phyloP scores from a whole-genome alignment of 2,797 vertebrate genomes.

The Helicolenus hilgendorfi region DNA sequence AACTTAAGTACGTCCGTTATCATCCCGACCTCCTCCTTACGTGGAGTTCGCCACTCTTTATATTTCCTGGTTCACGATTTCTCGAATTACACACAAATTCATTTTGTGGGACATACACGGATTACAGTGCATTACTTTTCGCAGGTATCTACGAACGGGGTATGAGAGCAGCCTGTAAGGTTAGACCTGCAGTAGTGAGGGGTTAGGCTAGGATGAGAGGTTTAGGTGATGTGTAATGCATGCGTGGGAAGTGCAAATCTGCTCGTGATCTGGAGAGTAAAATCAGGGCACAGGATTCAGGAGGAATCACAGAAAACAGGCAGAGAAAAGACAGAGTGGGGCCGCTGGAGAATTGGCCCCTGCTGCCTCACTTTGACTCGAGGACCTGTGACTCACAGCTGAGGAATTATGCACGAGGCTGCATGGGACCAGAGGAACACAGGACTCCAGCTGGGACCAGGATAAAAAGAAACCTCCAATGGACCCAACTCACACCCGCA shows the following conservation, averaged over 20 bases:
- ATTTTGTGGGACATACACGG: too few relatives aligned
- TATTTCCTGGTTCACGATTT: too few relatives aligned
- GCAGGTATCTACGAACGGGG: too few relatives aligned
- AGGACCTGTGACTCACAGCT: constrained; percentile 77
- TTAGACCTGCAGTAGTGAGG: background rate
- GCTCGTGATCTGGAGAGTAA: background rate
- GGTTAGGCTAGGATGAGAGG: background rate
- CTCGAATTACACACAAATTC: too few relatives aligned
- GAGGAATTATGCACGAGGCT: constrained; percentile 74
- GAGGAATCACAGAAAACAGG: constrained; percentile 11
- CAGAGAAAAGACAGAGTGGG: constrained; percentile 33
- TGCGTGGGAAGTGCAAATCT: background rate
- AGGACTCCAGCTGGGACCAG: constrained; percentile 64
- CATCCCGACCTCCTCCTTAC: too few relatives aligned
- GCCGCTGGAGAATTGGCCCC: constrained; percentile 42
- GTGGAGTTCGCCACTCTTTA: too few relatives aligned
- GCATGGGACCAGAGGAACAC: constrained; percentile 65
- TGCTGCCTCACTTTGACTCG: constrained; percentile 56
- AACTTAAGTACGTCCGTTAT: too few relatives aligned
- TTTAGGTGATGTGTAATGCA: background rate
- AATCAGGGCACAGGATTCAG: constrained; percentile 15
- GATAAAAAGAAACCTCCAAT: constrained; percentile 58
- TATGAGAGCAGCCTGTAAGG: too few relatives aligned
- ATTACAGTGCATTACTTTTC: too few relatives aligned
- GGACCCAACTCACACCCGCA: constrained; percentile 7